These are phyloP conservation scores for Myopa testacea DNA, from an alignment of 2,888 invertebrate species.

Conservation along the genomic window DNA sequence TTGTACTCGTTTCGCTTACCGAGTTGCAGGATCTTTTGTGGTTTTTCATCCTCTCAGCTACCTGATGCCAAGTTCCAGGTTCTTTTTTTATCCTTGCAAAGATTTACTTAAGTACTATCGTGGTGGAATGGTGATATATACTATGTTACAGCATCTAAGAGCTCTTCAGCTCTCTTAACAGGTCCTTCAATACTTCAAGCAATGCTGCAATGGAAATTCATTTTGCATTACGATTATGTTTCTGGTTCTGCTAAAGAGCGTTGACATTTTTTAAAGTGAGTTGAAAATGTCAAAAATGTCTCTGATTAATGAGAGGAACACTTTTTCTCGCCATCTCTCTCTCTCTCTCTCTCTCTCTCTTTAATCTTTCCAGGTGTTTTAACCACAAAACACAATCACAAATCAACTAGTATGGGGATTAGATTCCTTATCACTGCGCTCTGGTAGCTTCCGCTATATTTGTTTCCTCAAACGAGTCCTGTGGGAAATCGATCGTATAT, in stretches of 20 bases:
- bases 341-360: neutral
- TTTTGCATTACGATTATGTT: neutral
- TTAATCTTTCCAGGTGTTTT: neutral
- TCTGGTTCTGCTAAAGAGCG: neutral
- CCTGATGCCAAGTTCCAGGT: neutral
- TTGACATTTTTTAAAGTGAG: conserved; percentile 4
- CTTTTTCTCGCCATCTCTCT: neutral
- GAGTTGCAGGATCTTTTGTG: neutral
- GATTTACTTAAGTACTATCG: neutral
- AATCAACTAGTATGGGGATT: conserved; percentile 2
- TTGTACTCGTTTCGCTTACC: neutral
- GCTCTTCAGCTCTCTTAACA: no score
- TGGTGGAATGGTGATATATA: neutral
- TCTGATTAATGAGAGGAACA: no score
- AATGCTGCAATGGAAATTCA: no score
- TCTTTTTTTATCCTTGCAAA: neutral
- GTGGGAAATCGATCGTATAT: conserved; percentile 39
- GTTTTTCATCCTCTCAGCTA: neutral
- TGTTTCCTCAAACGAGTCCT: neutral
- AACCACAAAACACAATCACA: neutral
- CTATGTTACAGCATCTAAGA: no score
- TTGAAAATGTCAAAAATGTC: conserved; percentile 5
- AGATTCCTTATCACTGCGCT: neutral
- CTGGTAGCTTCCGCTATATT: conserved; percentile 7
- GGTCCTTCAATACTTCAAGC: no score